Conservation (phyloP, 2,797 vertebrate genomes). For the Micropoecilia bifurca region DNA sequence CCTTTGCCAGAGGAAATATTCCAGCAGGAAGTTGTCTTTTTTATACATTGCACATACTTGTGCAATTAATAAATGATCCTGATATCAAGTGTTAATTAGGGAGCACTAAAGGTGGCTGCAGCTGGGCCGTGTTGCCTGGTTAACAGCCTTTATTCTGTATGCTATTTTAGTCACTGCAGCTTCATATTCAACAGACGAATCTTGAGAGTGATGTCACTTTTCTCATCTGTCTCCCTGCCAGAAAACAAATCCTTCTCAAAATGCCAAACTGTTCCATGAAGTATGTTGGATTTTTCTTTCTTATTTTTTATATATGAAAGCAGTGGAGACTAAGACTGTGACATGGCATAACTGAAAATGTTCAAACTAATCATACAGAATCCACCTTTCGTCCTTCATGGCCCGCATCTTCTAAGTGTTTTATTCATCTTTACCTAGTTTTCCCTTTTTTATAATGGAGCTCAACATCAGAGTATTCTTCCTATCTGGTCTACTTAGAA, state of each 20-base stretch:
- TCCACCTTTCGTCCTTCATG: slow-evolving; percentile 28
- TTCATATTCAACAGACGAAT: slow-evolving; percentile 15
- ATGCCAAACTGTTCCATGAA: slow-evolving; percentile 22
- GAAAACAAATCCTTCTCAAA: slow-evolving; percentile 26
- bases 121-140: slow-evolving; percentile 2
- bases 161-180: slow-evolving; percentile 26
- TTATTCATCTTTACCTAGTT: slow-evolving; percentile 28
- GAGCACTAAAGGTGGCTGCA: slow-evolving; percentile 1
- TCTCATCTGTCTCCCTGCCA: slow-evolving; percentile 21
- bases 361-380: slow-evolving; percentile 37
- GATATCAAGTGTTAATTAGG: slow-evolving; percentile 9
- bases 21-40: neutral
- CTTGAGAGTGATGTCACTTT: slow-evolving; percentile 13
- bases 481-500: slow-evolving; percentile 37
- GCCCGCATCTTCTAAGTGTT: slow-evolving; percentile 32
- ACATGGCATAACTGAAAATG: slow-evolving; percentile 34
- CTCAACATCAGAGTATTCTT: slow-evolving; percentile 36
- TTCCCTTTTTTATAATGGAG: slow-evolving; percentile 36
- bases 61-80: slow-evolving; percentile 22
- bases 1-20: slow-evolving; percentile 14
- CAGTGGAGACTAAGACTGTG: slow-evolving; percentile 30
- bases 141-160: slow-evolving; percentile 21
- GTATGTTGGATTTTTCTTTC: slow-evolving; percentile 19
- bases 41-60: slow-evolving; percentile 1
- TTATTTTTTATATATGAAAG: neutral